Evolutionary conservation across 1,140 invertebrate genomes (phyloP), one percentile per base, ranked within the genome.

Genomic region (Reticulitermes speratus): DNA sequence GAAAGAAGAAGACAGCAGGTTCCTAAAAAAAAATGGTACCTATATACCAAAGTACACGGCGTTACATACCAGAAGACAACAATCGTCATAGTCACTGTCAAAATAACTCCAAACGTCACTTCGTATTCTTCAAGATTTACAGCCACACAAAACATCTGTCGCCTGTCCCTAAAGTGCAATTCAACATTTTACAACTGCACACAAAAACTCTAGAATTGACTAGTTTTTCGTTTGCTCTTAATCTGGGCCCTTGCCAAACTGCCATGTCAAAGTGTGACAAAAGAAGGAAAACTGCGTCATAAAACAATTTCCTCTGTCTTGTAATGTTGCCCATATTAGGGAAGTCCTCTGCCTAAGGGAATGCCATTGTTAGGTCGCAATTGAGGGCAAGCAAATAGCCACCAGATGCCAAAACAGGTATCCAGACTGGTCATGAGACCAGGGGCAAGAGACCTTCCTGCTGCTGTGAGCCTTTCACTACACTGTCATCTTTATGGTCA

Each of bases 331-430:
- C 65, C 65, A 75, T 75, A 75, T 75, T 75, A 75, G 65, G 65
- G 16, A 12, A 7, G 25, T 0, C 14, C 65, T 30, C 38, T 75
- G 25, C 65, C 16, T 75, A 0, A 30, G 65, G 65, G 0, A n/a
- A 25, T 14, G 65, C n/a, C n/a, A 30, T 75, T 30, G 65, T 75
- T 75, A 30, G n/a, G n/a, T 75, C n/a, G 65, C 65, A 75, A 75
- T 75, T 75, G 65, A 75, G 65, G 65, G 65, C 65, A 75, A 75
- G 65, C n/a, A 75, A 75, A 75, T 30, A 75, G 65, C 11, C 65
- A 75, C 25, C 65, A 75, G 65, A n/a, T 75, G 65, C 65, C 65
- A 75, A 75, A 75, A 14, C 65, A 30, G 65, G 65, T 75, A 25
- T 75, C 65, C 65, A 7, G 25, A 25, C n/a, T 75, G 25, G 65